Conservation (phyloP, 1,140 invertebrate genomes). For the Ips typographus region DNA sequence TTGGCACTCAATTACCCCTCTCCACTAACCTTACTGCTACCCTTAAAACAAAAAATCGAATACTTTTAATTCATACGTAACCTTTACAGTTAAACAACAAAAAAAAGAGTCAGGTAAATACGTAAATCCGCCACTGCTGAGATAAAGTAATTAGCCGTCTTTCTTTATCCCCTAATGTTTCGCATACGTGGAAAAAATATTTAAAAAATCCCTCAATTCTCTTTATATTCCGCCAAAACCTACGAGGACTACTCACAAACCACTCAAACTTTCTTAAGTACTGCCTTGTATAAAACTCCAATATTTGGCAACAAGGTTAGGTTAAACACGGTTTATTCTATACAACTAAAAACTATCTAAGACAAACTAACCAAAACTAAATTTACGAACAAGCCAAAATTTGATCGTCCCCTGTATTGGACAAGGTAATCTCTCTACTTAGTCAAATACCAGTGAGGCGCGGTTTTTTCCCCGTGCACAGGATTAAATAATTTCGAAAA, state of each 20-base stretch:
- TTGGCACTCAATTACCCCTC: no score
- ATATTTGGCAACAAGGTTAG: background rate
- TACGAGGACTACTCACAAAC: background rate
- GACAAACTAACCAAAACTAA: background rate
- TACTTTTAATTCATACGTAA: background rate
- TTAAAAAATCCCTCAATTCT: background rate
- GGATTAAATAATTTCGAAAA: slow-evolving; percentile 25
- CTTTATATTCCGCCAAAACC: background rate
- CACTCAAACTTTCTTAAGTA: background rate
- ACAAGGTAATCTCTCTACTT: slow-evolving; percentile 7
- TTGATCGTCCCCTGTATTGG: background rate
- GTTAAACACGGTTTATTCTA: background rate
- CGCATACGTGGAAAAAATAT: slow-evolving; percentile 20
- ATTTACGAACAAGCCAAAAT: background rate
- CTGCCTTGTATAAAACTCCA: background rate
- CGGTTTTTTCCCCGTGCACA: slow-evolving; percentile 7
- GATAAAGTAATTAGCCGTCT: slow-evolving; percentile 18
- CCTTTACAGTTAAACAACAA: background rate
- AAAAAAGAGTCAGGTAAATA: slow-evolving; percentile 1
- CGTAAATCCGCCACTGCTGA: slow-evolving; percentile 5
- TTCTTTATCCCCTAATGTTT: slow-evolving; percentile 23
- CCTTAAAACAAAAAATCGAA: no score
- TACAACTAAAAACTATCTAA: background rate
- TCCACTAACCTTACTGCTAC: no score
- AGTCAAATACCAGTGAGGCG: slow-evolving; percentile 1